Conservation (phyloP, 2,888 invertebrate genomes). For the Drosophila infuscata region DNA sequence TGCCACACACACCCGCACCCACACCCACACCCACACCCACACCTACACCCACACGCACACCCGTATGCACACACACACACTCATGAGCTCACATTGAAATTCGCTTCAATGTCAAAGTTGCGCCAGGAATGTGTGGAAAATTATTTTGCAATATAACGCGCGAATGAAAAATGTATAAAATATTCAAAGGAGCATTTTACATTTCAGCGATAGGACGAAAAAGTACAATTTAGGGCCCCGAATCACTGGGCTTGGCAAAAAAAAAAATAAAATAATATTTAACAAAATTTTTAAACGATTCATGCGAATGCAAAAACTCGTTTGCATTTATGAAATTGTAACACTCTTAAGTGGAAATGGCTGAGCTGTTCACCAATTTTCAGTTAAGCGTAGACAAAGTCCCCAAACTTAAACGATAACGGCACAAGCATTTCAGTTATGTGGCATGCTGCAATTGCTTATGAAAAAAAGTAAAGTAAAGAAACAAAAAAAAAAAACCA, state of each 20-base stretch:
- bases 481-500: no score
- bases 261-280: not conserved
- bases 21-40: constrained; percentile 11
- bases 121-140: constrained; percentile 68
- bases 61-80: constrained; percentile 6
- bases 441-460: constrained; percentile 24
- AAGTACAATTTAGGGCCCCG: constrained; percentile 13
- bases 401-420: constrained; percentile 62
- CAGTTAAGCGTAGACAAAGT: constrained; percentile 5
- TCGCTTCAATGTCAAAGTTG: constrained; percentile 69
- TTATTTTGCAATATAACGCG: constrained; percentile 70
- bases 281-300: constrained; percentile 51
- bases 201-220: constrained; percentile 21
- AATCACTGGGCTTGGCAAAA: constrained; percentile 9
- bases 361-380: constrained; percentile 18
- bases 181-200: constrained; percentile 69
- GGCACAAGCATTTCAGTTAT: constrained; percentile 42
- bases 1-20: constrained; percentile 17
- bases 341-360: constrained; percentile 1
- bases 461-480: constrained; percentile 14
- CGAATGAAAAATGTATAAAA: constrained; percentile 76
- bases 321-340: constrained; percentile 32
- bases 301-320: constrained; percentile 29
- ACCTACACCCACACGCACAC: not conserved
- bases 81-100: constrained; percentile 33